Percentiles rank a stretch among this genome's conserved stretches.
phyloP scores from a whole-genome alignment of 2,113 vertebrate genomes.

The Saimiri boliviensis region DNA sequence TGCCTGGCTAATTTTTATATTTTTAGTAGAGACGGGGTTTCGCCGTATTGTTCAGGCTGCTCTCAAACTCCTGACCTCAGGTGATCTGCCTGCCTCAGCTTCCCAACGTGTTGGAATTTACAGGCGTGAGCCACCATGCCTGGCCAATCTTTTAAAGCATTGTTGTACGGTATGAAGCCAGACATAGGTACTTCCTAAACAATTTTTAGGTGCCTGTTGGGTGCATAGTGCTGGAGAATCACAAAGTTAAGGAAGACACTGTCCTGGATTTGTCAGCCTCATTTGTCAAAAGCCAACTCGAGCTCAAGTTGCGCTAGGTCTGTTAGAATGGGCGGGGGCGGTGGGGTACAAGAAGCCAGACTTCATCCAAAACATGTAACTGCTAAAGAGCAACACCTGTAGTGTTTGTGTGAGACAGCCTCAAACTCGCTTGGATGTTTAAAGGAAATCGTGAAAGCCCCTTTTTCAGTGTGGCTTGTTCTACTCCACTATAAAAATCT shows the following conservation, averaged over 20 bases:
- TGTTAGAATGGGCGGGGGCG: neutral
- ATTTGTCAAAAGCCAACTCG: fast-evolving
- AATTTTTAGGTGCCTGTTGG: neutral
- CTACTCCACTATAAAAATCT: neutral
- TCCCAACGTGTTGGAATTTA: too few relatives aligned
- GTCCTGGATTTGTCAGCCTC: neutral
- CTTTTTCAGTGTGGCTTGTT: neutral
- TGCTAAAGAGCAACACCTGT: neutral
- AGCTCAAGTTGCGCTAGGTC: neutral
- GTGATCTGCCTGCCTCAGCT: too few relatives aligned
- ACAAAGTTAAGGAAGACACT: too few relatives aligned
- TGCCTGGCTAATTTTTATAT: too few relatives aligned
- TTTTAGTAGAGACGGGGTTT: too few relatives aligned
- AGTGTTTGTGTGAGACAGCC: neutral
- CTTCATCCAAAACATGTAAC: neutral
- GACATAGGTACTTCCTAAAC: neutral
- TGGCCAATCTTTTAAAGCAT: neutral
- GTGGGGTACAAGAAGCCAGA: neutral
- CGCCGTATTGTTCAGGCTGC: too few relatives aligned
- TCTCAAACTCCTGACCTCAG: too few relatives aligned
- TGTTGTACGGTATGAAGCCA: neutral
- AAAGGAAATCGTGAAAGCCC: neutral
- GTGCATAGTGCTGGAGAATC: neutral
- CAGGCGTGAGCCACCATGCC: too few relatives aligned
- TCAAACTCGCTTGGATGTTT: neutral